phyloP scores from a whole-genome alignment of 2,888 invertebrate genomes.

The Coleophora flavipennella region DNA sequence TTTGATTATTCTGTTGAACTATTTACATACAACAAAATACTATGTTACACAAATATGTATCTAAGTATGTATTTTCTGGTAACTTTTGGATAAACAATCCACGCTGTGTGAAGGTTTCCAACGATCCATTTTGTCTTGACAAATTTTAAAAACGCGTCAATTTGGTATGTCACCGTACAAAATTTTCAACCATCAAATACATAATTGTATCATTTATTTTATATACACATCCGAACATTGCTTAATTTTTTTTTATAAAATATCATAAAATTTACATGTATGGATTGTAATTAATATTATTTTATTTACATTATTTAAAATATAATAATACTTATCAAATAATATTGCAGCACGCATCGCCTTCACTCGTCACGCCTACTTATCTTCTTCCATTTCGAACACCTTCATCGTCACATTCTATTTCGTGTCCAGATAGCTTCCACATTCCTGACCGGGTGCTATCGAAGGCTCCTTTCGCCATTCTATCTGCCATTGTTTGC shows the following conservation, averaged over 20 bases:
- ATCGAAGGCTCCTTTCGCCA: too few relatives aligned
- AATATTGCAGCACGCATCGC: slow-evolving; percentile 66
- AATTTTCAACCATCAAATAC: slow-evolving; percentile 52
- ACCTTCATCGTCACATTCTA: slow-evolving; percentile 10
- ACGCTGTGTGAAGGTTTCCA: slow-evolving; percentile 12
- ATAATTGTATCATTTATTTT: too few relatives aligned
- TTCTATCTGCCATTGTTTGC: neutral
- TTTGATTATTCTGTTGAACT: too few relatives aligned
- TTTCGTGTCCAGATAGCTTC: neutral
- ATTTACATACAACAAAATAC: too few relatives aligned
- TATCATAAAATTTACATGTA: slow-evolving; percentile 25
- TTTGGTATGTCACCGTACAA: slow-evolving; percentile 38
- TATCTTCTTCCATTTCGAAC: neutral
- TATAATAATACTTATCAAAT: slow-evolving; percentile 50
- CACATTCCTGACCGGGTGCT: neutral
- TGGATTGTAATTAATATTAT: slow-evolving; percentile 21
- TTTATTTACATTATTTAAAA: slow-evolving; percentile 27
- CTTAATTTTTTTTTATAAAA: slow-evolving; percentile 46
- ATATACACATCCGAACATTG: slow-evolving; percentile 63
- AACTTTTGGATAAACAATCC: slow-evolving; percentile 28
- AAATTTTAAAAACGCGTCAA: slow-evolving; percentile 29
- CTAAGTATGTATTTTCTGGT: slow-evolving; percentile 25
- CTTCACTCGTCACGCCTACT: slow-evolving; percentile 25
- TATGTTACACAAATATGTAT: too few relatives aligned
- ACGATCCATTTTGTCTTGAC: slow-evolving; percentile 2